phyloP scores from a whole-genome alignment of 2,797 vertebrate species.

The Tokudaia muenninki region DNA sequence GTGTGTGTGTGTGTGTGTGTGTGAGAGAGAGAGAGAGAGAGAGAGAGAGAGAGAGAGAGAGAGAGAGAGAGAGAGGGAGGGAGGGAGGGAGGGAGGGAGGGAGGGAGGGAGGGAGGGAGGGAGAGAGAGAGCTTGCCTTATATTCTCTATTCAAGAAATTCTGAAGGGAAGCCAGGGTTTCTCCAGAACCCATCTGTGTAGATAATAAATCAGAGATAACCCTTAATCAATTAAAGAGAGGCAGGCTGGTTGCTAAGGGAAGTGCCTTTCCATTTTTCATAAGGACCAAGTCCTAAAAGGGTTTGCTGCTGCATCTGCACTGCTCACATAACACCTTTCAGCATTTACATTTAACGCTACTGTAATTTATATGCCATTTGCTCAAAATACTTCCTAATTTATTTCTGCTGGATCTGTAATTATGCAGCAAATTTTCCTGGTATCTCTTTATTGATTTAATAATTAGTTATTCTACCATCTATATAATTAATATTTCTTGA shows the following conservation, averaged over 20 bases:
- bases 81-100: no score
- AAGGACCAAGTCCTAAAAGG: neutral
- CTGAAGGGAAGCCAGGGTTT: neutral
- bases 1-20: neutral
- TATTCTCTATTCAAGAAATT: neutral
- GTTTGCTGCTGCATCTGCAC: no score
- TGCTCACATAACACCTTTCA: neutral
- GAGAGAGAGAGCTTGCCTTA: neutral
- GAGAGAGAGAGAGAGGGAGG: no score
- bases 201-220: neutral
- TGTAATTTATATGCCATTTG: neutral
- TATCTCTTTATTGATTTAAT: conserved; percentile 4
- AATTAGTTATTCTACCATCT: neutral
- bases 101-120: no score
- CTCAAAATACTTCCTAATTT: neutral
- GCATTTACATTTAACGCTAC: neutral
- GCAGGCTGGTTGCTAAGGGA: no score
- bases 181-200: neutral
- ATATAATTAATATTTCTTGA: neutral
- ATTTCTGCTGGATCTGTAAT: neutral
- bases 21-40: neutral
- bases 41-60: no score
- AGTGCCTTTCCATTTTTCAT: neutral
- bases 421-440: neutral
- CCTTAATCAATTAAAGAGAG: neutral